Evolutionary conservation across 2,113 vertebrate species (phyloP).

Genomic region (Aix galericulata): DNA sequence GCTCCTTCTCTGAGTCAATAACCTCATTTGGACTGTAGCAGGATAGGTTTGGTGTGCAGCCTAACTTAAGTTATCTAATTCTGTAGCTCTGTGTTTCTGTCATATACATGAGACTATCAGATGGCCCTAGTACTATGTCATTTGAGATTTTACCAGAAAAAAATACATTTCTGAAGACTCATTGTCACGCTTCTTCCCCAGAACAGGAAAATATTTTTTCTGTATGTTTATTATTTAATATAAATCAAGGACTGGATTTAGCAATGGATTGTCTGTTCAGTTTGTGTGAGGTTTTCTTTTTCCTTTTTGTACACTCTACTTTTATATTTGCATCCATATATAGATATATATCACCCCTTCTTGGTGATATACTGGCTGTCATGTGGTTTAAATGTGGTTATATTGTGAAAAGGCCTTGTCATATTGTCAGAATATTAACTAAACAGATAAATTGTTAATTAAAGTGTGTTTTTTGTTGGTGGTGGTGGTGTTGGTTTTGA

Average conservation of each 20-base stretch:
- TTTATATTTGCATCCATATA: not conserved
- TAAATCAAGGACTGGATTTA: not conserved
- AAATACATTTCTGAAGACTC: not conserved
- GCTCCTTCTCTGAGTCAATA: constrained; percentile 54
- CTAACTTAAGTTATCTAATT: constrained; percentile 13
- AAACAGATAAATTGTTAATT: not conserved
- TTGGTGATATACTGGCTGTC: not conserved
- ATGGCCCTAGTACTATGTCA: not conserved
- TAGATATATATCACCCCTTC: not conserved
- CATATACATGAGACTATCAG: not conserved
- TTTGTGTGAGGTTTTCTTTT: not conserved
- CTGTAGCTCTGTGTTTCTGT: not conserved
- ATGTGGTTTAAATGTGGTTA: not conserved
- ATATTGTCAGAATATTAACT: not conserved
- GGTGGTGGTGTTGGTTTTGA: no score
- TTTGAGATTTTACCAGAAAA: not conserved
- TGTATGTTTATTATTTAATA: not conserved
- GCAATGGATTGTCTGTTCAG: not conserved
- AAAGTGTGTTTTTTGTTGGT: not conserved
- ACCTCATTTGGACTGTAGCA: constrained; percentile 44
- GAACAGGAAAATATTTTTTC: not conserved
- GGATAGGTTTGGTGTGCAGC: constrained; percentile 7
- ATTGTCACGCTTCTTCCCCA: not conserved
- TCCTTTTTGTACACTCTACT: not conserved
- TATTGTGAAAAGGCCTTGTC: not conserved